phyloP scores from a whole-genome alignment of 1,140 invertebrate genomes.

The Lasioglossum baleicum region DNA sequence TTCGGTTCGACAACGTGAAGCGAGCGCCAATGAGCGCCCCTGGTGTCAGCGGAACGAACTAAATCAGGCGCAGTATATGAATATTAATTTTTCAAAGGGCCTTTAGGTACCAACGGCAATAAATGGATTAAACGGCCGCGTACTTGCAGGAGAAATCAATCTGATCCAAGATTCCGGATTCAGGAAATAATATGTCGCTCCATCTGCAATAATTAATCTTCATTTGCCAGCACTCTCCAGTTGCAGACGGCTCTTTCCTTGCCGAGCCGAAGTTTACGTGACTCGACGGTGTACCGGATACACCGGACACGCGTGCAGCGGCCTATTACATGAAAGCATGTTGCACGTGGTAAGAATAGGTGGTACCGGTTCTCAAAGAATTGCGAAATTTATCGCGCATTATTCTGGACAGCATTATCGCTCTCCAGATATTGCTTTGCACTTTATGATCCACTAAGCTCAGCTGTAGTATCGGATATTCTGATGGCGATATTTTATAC shows the following conservation, averaged over 20 bases:
- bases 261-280: not conserved
- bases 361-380: slow-evolving; percentile 1
- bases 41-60: no score
- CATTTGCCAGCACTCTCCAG: not conserved
- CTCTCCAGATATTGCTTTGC: not conserved
- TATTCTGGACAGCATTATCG: not conserved
- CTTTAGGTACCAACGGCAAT: no score
- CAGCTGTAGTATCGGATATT: not conserved
- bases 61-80: no score
- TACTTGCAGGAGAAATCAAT: no score
- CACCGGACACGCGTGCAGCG: not conserved
- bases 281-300: not conserved
- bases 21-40: no score
- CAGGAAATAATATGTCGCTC: not conserved
- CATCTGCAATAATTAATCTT: slow-evolving; percentile 24
- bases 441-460: not conserved
- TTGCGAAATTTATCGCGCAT: not conserved
- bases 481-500: not conserved
- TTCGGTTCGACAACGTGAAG: no score
- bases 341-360: slow-evolving; percentile 1
- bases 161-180: no score
- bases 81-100: no score
- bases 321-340: slow-evolving; percentile 11
- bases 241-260: not conserved
- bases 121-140: no score